Evolutionary conservation across 2,113 vertebrate genomes (phyloP).

Genomic region (Saguinus midas): DNA sequence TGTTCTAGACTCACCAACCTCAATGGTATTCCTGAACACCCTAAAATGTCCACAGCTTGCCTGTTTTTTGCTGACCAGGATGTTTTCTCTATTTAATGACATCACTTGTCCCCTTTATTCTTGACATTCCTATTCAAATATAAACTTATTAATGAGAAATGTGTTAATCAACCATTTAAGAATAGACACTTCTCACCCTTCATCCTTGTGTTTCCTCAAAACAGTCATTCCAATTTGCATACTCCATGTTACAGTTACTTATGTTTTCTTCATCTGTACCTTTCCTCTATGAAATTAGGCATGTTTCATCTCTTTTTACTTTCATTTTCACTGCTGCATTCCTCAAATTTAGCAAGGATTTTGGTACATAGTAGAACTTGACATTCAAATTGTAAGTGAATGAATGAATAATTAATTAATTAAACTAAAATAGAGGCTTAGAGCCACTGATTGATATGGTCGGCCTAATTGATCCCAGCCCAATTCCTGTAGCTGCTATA

Average conservation of each 20-base stretch:
- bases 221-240: background rate
- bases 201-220: background rate
- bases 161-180: background rate
- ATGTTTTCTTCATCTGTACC: background rate
- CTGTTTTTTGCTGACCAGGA: background rate
- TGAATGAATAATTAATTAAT: background rate
- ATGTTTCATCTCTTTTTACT: background rate
- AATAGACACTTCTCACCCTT: rapidly evolving
- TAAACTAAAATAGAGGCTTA: background rate
- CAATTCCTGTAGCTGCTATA: background rate
- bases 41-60: background rate
- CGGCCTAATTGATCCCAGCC: background rate
- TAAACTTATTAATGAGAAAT: background rate
- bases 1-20: background rate
- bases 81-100: background rate
- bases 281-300: background rate
- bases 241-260: background rate
- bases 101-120: background rate
- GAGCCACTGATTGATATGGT: background rate
- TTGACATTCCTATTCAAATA: background rate
- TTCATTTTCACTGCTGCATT: background rate
- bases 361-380: background rate
- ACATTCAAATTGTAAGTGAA: background rate
- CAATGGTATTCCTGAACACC: background rate
- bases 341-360: background rate